Evolutionary conservation across 2,113 vertebrate genomes (phyloP).

Genomic region (Thunnus thynnus): DNA sequence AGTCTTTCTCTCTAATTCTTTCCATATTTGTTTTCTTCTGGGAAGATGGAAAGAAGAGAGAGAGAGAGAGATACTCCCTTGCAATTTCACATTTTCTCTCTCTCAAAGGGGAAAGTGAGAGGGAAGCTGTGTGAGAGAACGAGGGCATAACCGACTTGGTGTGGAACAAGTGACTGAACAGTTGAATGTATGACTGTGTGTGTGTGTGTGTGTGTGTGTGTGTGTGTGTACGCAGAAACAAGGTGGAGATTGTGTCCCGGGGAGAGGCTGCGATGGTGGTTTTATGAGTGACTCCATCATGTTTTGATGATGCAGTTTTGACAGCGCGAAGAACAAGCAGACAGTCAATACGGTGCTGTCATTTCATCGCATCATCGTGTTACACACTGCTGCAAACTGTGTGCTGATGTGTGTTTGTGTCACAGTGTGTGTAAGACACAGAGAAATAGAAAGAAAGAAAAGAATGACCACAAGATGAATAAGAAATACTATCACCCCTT

Average conservation of each 20-base stretch:
- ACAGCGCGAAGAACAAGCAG: not conserved
- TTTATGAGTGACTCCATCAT: conserved; percentile 46
- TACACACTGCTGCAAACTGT: not conserved
- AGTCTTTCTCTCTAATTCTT: conserved; percentile 16
- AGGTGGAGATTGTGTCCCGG: conserved; percentile 12
- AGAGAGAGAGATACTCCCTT: not conserved
- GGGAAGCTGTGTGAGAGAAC: not conserved
- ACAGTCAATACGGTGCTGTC: conserved; percentile 5
- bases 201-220: not conserved
- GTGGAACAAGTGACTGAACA: conserved; percentile 36
- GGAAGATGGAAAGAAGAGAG: conserved; percentile 22
- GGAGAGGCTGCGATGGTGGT: conserved; percentile 1
- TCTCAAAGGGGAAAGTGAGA: conserved; percentile 26
- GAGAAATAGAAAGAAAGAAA: not conserved
- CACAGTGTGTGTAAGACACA: not conserved
- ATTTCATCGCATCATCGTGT: conserved; percentile 16
- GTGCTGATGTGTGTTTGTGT: conserved; percentile 6
- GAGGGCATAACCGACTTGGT: not conserved
- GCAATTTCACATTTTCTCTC: not conserved
- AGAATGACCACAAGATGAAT: conserved; percentile 2
- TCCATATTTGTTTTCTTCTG: conserved; percentile 42
- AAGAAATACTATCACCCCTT: conserved; percentile 23
- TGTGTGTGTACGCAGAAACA: conserved; percentile 5
- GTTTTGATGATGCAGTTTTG: conserved; percentile 20
- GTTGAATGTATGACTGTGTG: not conserved